Conservation (phyloP, 2,888 invertebrate species). For the Trimorus sp. region DNA sequence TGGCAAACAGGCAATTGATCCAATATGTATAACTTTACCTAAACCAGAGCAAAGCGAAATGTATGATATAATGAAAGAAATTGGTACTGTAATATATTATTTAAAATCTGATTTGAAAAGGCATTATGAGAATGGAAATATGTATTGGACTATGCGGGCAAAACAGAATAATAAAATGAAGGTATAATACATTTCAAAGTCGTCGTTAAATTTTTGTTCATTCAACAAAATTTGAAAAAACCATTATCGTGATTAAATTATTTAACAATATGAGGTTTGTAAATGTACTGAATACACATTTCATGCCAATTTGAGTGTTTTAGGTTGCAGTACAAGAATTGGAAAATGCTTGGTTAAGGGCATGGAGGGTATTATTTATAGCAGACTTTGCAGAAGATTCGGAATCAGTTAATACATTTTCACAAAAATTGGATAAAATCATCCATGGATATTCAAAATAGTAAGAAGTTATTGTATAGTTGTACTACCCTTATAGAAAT, state of each 20-base stretch:
- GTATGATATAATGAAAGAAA: slow-evolving; percentile 76
- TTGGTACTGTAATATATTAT: slow-evolving; percentile 72
- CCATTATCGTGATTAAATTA: too few relatives aligned
- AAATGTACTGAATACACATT: not conserved
- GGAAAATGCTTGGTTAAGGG: slow-evolving; percentile 85
- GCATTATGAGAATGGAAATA: slow-evolving; percentile 70
- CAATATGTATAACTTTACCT: slow-evolving; percentile 76
- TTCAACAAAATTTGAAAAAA: too few relatives aligned
- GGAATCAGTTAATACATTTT: slow-evolving; percentile 81
- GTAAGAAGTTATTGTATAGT: slow-evolving; percentile 59
- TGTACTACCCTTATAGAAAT: too few relatives aligned
- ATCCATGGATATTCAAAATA: slow-evolving; percentile 77
- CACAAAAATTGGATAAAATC: slow-evolving; percentile 82
- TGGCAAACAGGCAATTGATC: slow-evolving; percentile 71
- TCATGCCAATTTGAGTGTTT: slow-evolving; percentile 2
- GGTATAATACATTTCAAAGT: slow-evolving; percentile 10
- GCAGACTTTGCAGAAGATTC: slow-evolving; percentile 83
- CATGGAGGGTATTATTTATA: slow-evolving; percentile 85
- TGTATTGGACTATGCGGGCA: slow-evolving; percentile 78
- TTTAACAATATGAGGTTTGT: too few relatives aligned
- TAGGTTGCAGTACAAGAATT: slow-evolving; percentile 85
- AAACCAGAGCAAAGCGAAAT: slow-evolving; percentile 69
- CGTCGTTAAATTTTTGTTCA: too few relatives aligned
- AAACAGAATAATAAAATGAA: slow-evolving; percentile 76
- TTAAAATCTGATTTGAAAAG: slow-evolving; percentile 74